Evolutionary conservation across 2,113 vertebrate genomes (phyloP).

Genomic region (Salvelinus sp.): DNA sequence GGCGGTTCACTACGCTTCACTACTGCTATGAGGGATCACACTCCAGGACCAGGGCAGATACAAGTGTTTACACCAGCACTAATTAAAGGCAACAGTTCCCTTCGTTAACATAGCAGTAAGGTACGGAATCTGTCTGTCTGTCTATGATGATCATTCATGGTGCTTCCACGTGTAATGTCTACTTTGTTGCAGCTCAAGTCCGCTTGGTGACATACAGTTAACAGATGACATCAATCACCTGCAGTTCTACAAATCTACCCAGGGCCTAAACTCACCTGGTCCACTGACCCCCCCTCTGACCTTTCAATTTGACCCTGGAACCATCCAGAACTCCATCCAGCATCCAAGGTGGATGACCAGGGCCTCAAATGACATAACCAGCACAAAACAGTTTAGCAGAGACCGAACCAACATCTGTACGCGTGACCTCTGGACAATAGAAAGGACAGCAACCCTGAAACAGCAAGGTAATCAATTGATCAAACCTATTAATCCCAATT

Average conservation of each 20-base stretch:
- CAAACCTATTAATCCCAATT: too few species aligned
- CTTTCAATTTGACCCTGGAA: slow-evolving; percentile 56
- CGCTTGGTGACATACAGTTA: slow-evolving; percentile 35
- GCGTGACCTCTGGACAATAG: slow-evolving; percentile 37
- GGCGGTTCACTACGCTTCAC: slow-evolving; percentile 55
- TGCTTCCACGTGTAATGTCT: background rate
- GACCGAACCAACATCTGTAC: slow-evolving; percentile 71
- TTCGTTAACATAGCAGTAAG: slow-evolving; percentile 66
- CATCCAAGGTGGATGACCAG: slow-evolving; percentile 56
- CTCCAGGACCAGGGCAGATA: slow-evolving; percentile 73
- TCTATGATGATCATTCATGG: background rate
- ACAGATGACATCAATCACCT: slow-evolving; percentile 40
- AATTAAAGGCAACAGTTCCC: background rate
- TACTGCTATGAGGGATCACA: slow-evolving; percentile 57
- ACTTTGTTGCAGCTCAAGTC: slow-evolving; percentile 51
- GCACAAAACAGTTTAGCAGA: slow-evolving; percentile 43
- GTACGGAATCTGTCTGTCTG: slow-evolving; percentile 50
- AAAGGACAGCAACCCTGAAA: slow-evolving; percentile 27
- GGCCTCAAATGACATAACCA: slow-evolving; percentile 73
- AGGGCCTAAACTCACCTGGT: slow-evolving; percentile 60
- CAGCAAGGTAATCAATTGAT: slow-evolving; percentile 5
- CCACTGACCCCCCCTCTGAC: slow-evolving; percentile 10
- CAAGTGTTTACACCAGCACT: slow-evolving; percentile 69
- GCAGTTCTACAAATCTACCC: slow-evolving; percentile 61
- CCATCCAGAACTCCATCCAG: slow-evolving; percentile 9